phyloP scores from a whole-genome alignment of 1,140 invertebrate species.

The Bombus difficillimus region DNA sequence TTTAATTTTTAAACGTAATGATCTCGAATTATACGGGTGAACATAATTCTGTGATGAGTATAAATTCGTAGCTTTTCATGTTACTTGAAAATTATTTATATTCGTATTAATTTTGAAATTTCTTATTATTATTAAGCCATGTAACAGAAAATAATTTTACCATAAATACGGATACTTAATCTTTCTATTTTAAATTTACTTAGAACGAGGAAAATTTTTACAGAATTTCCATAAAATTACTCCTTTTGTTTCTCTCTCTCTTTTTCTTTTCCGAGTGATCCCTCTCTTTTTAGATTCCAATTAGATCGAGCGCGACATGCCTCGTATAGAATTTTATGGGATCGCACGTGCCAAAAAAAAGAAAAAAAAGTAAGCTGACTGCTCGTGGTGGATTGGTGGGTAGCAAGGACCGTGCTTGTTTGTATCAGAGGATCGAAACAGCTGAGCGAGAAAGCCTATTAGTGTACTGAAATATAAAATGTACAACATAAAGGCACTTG shows the following conservation, averaged over 20 bases:
- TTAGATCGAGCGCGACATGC: conserved; percentile 25
- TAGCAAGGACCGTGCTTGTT: neutral
- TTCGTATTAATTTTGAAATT: too few relatives aligned
- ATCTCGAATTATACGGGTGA: too few relatives aligned
- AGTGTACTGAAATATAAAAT: conserved; percentile 31
- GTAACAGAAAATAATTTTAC: too few relatives aligned
- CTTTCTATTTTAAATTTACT: too few relatives aligned
- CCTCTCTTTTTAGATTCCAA: conserved; percentile 32
- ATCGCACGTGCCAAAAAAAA: conserved; percentile 56
- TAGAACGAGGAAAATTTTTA: neutral
- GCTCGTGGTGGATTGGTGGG: conserved; percentile 44
- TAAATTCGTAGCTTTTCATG: too few relatives aligned
- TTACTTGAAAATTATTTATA: too few relatives aligned
- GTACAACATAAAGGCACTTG: neutral
- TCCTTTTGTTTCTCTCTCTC: neutral
- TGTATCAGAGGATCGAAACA: conserved; percentile 22
- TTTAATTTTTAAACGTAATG: too few relatives aligned
- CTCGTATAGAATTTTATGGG: conserved; percentile 25
- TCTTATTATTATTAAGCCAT: too few relatives aligned
- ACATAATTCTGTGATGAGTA: too few relatives aligned
- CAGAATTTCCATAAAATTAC: neutral
- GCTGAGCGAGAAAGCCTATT: conserved; percentile 38
- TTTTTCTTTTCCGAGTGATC: neutral
- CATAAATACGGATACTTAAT: too few relatives aligned
- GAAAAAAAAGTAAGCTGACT: conserved; percentile 38